Percentiles rank a stretch among this genome's conserved stretches.
Conservation (phyloP, 2,797 vertebrate genomes). For the Orestias chungarensis region DNA sequence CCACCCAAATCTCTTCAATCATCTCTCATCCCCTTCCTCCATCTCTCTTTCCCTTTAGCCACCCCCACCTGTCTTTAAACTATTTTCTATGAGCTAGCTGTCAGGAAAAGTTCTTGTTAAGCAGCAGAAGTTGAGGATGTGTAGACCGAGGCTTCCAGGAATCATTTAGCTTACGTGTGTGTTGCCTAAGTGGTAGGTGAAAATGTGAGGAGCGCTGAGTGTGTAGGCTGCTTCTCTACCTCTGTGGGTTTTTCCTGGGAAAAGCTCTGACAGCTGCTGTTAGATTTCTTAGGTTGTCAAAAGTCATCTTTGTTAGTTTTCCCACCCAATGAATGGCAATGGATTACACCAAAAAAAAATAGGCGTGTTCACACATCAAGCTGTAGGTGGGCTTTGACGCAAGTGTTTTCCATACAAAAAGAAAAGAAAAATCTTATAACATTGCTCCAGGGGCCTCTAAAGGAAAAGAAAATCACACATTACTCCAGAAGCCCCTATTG, state of each 20-base stretch:
- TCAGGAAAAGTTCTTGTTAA: conserved; percentile 76
- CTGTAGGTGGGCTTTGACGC: conserved; percentile 79
- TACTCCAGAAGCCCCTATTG: conserved; percentile 72
- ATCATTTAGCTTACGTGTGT: conserved; percentile 35
- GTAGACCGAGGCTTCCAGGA: conserved; percentile 49
- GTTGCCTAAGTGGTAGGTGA: conserved; percentile 58
- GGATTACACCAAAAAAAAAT: conserved; percentile 64
- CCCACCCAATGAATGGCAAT: conserved; percentile 68
- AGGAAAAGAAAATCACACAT: conserved; percentile 69
- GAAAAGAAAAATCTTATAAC: conserved; percentile 67
- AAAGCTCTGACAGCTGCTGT: conserved; percentile 74
- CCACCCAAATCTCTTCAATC: conserved; percentile 62
- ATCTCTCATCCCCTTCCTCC: conserved; percentile 52
- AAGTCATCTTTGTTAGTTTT: conserved; percentile 80
- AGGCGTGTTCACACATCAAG: conserved; percentile 71
- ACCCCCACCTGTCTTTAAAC: conserved; percentile 14
- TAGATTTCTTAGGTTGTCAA: conserved; percentile 79
- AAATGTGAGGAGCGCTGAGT: conserved; percentile 73
- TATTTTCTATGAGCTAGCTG: conserved; percentile 53
- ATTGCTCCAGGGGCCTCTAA: conserved; percentile 71
- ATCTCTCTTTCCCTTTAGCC: conserved; percentile 40
- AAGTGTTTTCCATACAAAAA: conserved; percentile 67
- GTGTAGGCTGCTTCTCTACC: conserved; percentile 66
- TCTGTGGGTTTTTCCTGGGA: conserved; percentile 44
- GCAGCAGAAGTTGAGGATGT: conserved; percentile 53